Conservation (phyloP, 2,888 invertebrate genomes). For the Heliconius ethilla region DNA sequence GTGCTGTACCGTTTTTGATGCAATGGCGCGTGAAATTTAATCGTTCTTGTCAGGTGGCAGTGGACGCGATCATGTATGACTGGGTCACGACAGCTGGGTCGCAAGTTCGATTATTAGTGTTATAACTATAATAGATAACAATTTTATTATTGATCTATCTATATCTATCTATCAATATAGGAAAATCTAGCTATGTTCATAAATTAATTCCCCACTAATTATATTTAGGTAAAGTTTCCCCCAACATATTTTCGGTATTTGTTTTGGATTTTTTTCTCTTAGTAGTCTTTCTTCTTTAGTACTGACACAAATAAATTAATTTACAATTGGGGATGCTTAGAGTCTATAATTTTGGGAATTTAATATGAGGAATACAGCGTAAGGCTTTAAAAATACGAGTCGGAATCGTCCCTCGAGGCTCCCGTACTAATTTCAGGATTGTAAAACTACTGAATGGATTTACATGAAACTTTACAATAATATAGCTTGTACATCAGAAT, state of each 20-base stretch:
- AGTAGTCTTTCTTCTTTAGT: not conserved
- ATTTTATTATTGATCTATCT: not conserved
- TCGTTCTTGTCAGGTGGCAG: conserved; percentile 45
- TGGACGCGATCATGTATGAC: conserved; percentile 43
- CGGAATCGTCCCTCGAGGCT: no score
- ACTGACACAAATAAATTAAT: not conserved
- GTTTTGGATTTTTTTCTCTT: no score
- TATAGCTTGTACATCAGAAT: not conserved
- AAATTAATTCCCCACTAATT: not conserved
- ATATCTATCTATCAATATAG: not conserved
- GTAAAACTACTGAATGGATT: not conserved
- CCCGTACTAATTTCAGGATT: no score
- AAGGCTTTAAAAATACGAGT: not conserved
- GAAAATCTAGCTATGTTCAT: not conserved
- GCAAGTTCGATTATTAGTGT: not conserved
- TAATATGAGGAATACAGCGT: not conserved
- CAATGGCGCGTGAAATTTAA: conserved; percentile 47
- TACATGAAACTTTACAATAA: not conserved
- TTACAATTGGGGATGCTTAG: no score
- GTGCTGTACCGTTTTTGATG: conserved; percentile 47
- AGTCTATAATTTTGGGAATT: no score
- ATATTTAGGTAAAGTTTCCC: no score
- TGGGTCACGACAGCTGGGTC: conserved; percentile 33
- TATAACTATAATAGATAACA: not conserved
- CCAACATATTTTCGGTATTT: no score